Evolutionary conservation across 2,888 invertebrate genomes (phyloP).

Genomic region (Aphodius granarius): DNA sequence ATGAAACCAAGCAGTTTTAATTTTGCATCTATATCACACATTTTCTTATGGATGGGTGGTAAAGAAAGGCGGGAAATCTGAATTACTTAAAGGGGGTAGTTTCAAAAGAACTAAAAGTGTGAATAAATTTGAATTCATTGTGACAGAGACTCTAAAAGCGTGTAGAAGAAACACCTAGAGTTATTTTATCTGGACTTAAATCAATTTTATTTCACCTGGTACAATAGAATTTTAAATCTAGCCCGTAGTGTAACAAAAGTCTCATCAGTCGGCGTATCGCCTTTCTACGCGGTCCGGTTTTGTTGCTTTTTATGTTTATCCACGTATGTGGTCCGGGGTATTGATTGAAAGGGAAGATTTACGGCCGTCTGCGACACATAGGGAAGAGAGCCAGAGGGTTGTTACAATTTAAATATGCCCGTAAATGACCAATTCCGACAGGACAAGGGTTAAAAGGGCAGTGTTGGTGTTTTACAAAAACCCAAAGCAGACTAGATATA

Average conservation of each 20-base stretch:
- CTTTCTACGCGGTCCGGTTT: not conserved
- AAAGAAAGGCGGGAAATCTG: not conserved
- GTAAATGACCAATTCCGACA: not conserved
- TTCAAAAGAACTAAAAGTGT: constrained; percentile 5
- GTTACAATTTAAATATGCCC: constrained; percentile 16
- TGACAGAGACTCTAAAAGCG: constrained; percentile 3
- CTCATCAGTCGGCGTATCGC: not conserved
- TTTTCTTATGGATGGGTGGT: not conserved
- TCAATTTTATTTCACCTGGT: constrained; percentile 17
- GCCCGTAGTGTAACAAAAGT: not conserved
- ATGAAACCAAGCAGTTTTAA: too few species aligned
- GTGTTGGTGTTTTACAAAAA: constrained; percentile 14
- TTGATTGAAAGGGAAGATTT: constrained; percentile 18
- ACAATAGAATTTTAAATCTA: constrained; percentile 15
- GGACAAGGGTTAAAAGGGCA: constrained; percentile 4
- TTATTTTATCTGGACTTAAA: constrained; percentile 16
- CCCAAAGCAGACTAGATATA: constrained; percentile 6
- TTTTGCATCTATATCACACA: too few species aligned
- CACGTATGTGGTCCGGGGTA: constrained; percentile 17
- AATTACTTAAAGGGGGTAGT: constrained; percentile 1
- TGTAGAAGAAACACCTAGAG: constrained; percentile 12
- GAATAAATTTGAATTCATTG: constrained; percentile 15
- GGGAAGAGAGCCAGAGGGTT: not conserved
- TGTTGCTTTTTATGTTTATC: constrained; percentile 10
- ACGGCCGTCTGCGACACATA: not conserved